Evolutionary conservation across 64 coral and sea anemone species (phyloP), one percentile per base, ranked within the genome.

Genomic region (Montipora foliosa): DNA sequence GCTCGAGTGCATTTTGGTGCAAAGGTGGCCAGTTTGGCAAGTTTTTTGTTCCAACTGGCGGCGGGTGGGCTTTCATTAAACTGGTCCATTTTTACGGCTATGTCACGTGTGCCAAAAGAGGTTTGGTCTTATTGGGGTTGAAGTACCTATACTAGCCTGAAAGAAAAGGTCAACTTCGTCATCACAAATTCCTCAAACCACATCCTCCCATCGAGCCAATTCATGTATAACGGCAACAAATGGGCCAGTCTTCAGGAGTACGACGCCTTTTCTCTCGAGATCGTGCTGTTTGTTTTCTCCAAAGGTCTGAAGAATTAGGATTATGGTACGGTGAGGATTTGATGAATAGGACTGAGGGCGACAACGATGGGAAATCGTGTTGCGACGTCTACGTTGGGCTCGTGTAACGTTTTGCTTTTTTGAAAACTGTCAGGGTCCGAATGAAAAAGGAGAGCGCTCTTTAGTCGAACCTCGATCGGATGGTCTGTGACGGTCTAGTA

Each of bases 301-400:
- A 20, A 68, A n/a, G 13, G 24, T 8, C 16, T 37, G 37, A 84
- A 66, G 25, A 61, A n/a, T 66, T 84, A 16, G 22, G 57, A 19
- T 4, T 84, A 13, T 67, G 57, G 81, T 84, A 60, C 24, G 81
- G 81, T 1, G 49, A 84, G 16, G 81, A 84, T 25, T 11, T 84
- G 16, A 5, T 4, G 45, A 24, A 84, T 44, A 2, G 1, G 2
- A n/a, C 11, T 25, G 81, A 84, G 13, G 45, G 16, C 37, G 24
- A 84, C 60, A 84, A 84, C n/a, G 52, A 5, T 7, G 81, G 81
- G 6, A 62, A 7, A 3, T 44, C 57, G 1, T 84, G 81, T 25
- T 16, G 17, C 17, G 60, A 84, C 24, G 57, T 84, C 57, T 66
- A 15, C n/a, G 25, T 14, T 37, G 37, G 37, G 37, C 37, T 37